Conservation (phyloP, 2,113 vertebrate genomes). For the Odobenus rosmarus region DNA sequence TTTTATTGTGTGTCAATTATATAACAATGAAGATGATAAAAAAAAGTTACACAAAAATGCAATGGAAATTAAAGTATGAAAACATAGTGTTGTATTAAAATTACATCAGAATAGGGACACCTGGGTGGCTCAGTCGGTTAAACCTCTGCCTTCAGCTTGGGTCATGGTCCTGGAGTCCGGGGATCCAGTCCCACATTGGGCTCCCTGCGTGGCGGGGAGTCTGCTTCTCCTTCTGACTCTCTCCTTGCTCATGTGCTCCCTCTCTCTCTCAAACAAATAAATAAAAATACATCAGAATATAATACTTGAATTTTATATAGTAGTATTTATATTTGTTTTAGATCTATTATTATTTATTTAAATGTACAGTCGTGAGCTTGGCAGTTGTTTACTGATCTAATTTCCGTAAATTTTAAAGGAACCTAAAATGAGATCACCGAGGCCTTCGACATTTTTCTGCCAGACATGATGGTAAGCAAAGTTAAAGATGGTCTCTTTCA, state of each 20-base stretch:
- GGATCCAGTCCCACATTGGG: too few relatives aligned
- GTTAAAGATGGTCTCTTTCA: neutral
- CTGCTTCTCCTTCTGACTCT: too few relatives aligned
- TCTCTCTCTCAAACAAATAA: too few relatives aligned
- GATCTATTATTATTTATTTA: neutral
- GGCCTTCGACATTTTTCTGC: neutral
- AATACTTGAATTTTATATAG: neutral
- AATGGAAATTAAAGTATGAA: neutral
- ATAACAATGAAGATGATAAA: neutral
- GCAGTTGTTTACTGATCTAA: neutral
- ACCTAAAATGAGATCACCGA: neutral
- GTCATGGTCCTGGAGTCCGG: neutral
- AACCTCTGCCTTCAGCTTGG: neutral
- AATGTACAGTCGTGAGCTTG: neutral
- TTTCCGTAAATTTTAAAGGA: neutral
- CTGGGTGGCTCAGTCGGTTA: neutral
- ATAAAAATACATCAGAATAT: slow-evolving; percentile 1
- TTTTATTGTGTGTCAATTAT: neutral
- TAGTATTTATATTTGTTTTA: slow-evolving; percentile 20
- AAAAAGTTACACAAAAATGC: neutral
- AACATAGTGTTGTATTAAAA: neutral
- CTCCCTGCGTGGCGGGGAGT: neutral
- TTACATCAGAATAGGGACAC: neutral
- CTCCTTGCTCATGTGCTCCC: too few relatives aligned
- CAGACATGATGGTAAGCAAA: neutral